Base-by-base conservation (phyloP, 2,888 invertebrate genomes). In the Parochlus steinenii region DNA sequence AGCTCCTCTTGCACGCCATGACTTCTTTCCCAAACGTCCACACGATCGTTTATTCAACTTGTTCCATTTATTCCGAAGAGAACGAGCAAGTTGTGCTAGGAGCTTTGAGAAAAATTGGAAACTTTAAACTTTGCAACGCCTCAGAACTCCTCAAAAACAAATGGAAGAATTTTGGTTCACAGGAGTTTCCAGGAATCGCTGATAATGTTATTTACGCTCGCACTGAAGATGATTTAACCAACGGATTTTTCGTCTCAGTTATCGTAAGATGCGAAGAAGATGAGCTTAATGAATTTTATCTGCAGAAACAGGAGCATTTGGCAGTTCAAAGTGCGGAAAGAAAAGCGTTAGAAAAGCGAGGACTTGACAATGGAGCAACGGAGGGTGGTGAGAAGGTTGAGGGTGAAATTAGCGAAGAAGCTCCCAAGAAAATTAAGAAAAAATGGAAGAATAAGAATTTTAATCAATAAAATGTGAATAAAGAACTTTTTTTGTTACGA, bases 231-330 rank as follows among this genome's bases (percentile, higher is more conserved):
- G 89, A 92, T 60, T 58, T 72, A 5, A 87, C 90, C 0, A 90
- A 82, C 54, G 97, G 97, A 3, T 95, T 98, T 59, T 98, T 98
- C 58, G 69, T 97, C 22, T 92, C 95, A 2, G 71, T 92, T 33
- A 78, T 97, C 47, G 82, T 83, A 54, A 64, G 71, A 50, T 30
- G 30, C 19, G 30, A 36, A 3, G 34, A 34, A 19, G 34, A 20
- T 8, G 36, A 30, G 14, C n/a, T 36, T n/a, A 36, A 36, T 14
- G 36, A 36, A 15, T 36, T 36, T 16, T 36, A 29, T 14, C 7
- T 28, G 7, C 24, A 30, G 25, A 36, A 36, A 24, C 36, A 36
- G 14, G 27, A 36, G n/a, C n/a, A n/a, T n/a, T n/a, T n/a, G n/a
- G n/a, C n/a, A n/a, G n/a, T n/a, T n/a, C n/a, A n/a, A n/a, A n/a